Evolutionary conservation across 2,888 invertebrate species (phyloP).

Genomic region (Malacosoma neustria): DNA sequence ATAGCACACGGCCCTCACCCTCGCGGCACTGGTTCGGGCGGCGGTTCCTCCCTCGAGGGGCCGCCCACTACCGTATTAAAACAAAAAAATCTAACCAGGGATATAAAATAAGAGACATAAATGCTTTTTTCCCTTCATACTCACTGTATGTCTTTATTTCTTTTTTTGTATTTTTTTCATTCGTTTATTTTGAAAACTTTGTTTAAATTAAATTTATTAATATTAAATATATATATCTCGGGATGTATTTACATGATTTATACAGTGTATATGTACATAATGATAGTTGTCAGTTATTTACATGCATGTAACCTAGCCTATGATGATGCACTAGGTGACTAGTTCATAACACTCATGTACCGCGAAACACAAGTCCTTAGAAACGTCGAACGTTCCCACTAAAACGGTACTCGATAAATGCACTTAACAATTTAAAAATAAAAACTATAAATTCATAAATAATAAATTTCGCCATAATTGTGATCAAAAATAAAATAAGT

Average conservation of each 20-base stretch:
- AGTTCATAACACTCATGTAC: background rate
- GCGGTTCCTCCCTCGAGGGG: too few species aligned
- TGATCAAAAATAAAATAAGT: too few species aligned
- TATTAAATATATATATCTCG: conserved; percentile 65
- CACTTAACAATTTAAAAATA: too few species aligned
- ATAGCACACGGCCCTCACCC: too few species aligned
- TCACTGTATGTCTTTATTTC: conserved; percentile 67
- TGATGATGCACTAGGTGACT: background rate
- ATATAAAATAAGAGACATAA: conserved; percentile 46
- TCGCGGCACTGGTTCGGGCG: too few species aligned
- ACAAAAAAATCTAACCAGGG: too few species aligned
- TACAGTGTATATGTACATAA: conserved; percentile 58
- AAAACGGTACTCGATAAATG: background rate
- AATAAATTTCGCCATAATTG: too few species aligned
- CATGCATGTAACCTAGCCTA: conserved; percentile 5
- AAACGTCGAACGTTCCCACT: background rate
- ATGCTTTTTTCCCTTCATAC: conserved; percentile 65
- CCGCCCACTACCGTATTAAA: too few species aligned
- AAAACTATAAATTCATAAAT: too few species aligned
- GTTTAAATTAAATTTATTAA: conserved; percentile 64
- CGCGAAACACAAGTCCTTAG: background rate
- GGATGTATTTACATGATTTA: conserved; percentile 63
- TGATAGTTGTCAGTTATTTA: conserved; percentile 17
- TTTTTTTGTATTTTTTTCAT: conserved; percentile 59
- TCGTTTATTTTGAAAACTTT: conserved; percentile 64